A percentile compares a stretch with the other conserved stretches of the same genome.
These are phyloP conservation scores for Epinotia nisella DNA, from an alignment of 2,888 invertebrate species.

Conservation along the genomic window DNA sequence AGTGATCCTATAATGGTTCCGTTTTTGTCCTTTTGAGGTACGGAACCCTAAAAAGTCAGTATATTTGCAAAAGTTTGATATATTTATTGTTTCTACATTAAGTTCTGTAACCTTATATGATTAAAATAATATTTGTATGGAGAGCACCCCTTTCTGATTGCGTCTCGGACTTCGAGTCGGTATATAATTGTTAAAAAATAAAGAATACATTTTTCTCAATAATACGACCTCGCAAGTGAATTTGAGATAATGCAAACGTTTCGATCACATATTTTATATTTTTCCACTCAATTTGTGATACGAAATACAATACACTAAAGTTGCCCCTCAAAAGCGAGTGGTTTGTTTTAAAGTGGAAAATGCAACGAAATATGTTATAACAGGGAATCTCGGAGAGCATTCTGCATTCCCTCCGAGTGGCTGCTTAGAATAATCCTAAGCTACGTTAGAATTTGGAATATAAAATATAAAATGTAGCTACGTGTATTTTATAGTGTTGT, in stretches of 20 bases:
- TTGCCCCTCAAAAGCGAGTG: background rate
- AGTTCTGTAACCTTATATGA: no score
- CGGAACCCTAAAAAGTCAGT: no score
- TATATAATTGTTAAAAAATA: no score
- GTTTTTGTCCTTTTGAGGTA: no score
- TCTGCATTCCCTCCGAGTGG: background rate
- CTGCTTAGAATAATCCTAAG: background rate
- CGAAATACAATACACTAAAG: background rate
- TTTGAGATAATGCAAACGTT: background rate
- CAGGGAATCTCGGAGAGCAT: background rate
- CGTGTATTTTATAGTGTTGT: background rate
- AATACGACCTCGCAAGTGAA: background rate
- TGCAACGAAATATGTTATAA: conserved; percentile 2
- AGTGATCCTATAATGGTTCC: no score
- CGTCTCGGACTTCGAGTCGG: no score
- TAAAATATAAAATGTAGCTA: background rate
- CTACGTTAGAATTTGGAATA: background rate
- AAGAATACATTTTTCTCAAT: background rate
- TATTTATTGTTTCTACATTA: no score
- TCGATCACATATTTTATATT: background rate
- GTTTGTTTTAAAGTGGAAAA: conserved; percentile 21
- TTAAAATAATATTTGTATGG: no score
- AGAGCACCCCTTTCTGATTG: no score
- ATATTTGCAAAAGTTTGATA: no score
- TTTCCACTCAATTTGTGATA: background rate